These are phyloP conservation scores for Dasyurus viverrinus DNA, from an alignment of 2,113 vertebrate genomes.

Conservation along the genomic window DNA sequence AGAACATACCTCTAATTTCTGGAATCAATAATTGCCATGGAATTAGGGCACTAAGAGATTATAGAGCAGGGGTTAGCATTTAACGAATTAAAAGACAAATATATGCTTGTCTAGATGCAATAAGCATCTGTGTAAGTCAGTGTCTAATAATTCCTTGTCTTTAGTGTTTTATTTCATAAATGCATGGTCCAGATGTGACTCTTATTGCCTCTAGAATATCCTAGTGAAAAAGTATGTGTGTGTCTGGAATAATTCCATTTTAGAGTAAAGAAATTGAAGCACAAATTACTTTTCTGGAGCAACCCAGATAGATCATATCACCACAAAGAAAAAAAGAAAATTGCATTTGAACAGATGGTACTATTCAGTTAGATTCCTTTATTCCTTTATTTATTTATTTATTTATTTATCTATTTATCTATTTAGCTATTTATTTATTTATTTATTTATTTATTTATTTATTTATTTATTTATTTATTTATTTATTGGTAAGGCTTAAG, in stretches of 20 bases:
- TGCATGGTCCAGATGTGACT: background rate
- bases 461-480: too few species aligned
- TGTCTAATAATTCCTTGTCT: slow-evolving; percentile 13
- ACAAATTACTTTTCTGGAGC: slow-evolving; percentile 10
- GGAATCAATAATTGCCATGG: slow-evolving; percentile 43
- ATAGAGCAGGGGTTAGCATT: slow-evolving; percentile 22
- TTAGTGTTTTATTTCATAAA: slow-evolving; percentile 31
- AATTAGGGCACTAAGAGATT: slow-evolving; percentile 37
- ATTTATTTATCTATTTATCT: too few species aligned
- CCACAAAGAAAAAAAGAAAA: background rate
- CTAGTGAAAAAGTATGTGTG: slow-evolving; percentile 13
- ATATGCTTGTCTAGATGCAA: background rate
- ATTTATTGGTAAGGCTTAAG: too few species aligned
- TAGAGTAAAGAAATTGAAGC: background rate
- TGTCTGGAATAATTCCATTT: slow-evolving; percentile 17
- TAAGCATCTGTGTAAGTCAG: background rate
- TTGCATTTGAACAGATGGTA: background rate
- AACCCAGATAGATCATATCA: background rate
- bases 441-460: too few species aligned
- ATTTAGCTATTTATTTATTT: too few species aligned
- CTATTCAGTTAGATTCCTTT: background rate
- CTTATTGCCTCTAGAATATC: background rate
- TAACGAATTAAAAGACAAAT: slow-evolving; percentile 44
- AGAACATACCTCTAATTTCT: slow-evolving; percentile 47
- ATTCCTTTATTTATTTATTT: too few species aligned